These are phyloP conservation scores for Uromys caudimaculatus DNA, from an alignment of 2,797 vertebrate species.

Conservation along the genomic window DNA sequence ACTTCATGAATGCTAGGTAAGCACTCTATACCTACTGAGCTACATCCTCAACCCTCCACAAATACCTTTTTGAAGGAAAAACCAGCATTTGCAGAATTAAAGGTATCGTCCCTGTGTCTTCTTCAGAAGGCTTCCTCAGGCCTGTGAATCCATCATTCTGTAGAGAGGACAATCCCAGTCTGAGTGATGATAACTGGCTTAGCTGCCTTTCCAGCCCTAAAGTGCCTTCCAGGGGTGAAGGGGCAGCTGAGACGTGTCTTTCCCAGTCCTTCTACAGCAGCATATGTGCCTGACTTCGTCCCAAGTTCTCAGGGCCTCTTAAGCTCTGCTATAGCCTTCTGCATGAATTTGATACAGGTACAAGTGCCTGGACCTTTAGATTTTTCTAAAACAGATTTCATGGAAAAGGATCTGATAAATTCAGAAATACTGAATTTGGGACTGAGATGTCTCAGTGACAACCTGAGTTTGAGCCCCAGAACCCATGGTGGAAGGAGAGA, in stretches of 20 bases:
- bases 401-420: conserved; percentile 5
- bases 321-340: neutral
- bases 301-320: neutral
- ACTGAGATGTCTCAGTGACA: neutral
- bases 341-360: neutral
- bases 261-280: neutral
- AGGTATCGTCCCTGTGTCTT: neutral
- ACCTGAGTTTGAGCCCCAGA: neutral
- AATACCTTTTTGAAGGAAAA: conserved; percentile 10
- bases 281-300: neutral
- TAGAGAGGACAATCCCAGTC: neutral
- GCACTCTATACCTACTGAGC: neutral
- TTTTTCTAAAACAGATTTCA: conserved; percentile 36
- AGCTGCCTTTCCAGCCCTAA: neutral
- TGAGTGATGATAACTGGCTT: neutral
- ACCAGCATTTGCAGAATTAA: neutral
- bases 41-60: neutral
- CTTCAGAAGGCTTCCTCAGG: neutral
- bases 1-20: neutral
- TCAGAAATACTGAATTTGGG: neutral
- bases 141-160: neutral
- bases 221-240: neutral
- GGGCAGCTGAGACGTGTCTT: neutral
- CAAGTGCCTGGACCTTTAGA: neutral
- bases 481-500: neutral